Evolutionary conservation across 64 coral and sea anemone genomes (phyloP), one percentile per base, ranked within the genome.

Genomic region (Pocillopora damicornis): DNA sequence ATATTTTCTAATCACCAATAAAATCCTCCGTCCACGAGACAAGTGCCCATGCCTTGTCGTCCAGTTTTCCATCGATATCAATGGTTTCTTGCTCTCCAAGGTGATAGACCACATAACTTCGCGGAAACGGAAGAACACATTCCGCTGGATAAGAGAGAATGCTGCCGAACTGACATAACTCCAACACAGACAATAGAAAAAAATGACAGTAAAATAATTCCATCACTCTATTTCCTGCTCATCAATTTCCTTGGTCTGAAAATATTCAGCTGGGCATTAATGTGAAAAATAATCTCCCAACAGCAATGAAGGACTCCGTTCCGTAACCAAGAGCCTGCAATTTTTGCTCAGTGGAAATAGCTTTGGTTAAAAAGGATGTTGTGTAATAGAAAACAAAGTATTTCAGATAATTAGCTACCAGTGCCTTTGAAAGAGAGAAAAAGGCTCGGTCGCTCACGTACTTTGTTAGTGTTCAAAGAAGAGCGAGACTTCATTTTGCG

Each of bases 1-100:
- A 71, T 17, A 23, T 26, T 1, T 1, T n/a, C 17, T 37, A 42
- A 23, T 87, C 76, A 79, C 90, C 90, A 35, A 91, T 65, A 37
- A 91, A 91, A 71, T 91, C 75, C 59, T 91, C 90, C 1, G 90
- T 91, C 90, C 90, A 91, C 1, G 51, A 65, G 9, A 91, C 90
- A 78, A 22, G 59, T 9, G 76, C 42, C 90, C 90, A 91, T 15
- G 74, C 90, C 56, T 87, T 65, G 4, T 91, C 90, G 6, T 91
- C 75, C 2, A 91, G 37, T 60, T 80, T 86, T 71, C 90, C 90
- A 91, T 91, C 90, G 18, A 91, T 57, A 18, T 71, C 12, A 87
- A 91, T 91, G 0, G 57, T 45, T 80, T 87, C 90, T 13, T 87
- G 90, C 22, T 71, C 82, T 22, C 42, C 86, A 38, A 91, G 42